These are phyloP conservation scores for Autographa gamma DNA, from an alignment of 2,888 invertebrate species.

Conservation along the genomic window DNA sequence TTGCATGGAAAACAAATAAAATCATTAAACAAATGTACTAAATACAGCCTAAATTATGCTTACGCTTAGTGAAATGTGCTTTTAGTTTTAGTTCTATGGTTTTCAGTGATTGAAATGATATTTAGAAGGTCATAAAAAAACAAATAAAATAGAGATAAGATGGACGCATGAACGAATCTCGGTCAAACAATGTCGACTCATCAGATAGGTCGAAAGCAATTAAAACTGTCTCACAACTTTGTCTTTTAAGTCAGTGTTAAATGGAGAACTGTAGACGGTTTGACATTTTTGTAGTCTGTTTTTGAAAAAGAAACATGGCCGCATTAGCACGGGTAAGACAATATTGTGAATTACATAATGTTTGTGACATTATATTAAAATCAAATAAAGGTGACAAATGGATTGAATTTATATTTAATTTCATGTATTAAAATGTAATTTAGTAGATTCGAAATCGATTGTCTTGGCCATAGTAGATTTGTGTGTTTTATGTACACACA, in stretches of 20 bases:
- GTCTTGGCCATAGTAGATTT: too few relatives aligned
- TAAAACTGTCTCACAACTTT: conserved; percentile 74
- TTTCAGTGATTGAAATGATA: background rate
- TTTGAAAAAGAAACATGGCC: conserved; percentile 4
- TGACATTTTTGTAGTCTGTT: conserved; percentile 27
- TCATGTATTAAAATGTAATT: too few relatives aligned
- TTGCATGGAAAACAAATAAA: too few relatives aligned
- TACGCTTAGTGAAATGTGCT: conserved; percentile 2
- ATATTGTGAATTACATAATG: background rate
- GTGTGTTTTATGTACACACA: background rate
- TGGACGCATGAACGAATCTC: conserved; percentile 52
- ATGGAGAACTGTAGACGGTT: conserved; percentile 30
- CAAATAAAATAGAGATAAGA: conserved; percentile 44
- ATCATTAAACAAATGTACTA: background rate
- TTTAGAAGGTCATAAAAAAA: conserved; percentile 29
- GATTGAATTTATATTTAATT: too few relatives aligned
- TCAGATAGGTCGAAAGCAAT: conserved; percentile 73
- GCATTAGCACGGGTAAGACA: background rate
- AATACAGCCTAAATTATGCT: background rate
- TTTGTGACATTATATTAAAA: too few relatives aligned
- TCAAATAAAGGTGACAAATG: too few relatives aligned
- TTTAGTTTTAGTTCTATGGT: conserved; percentile 13
- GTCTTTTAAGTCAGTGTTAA: conserved; percentile 51
- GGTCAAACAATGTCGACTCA: conserved; percentile 61
- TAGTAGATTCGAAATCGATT: too few relatives aligned